Conservation (phyloP, 2,797 vertebrate species). For the Taenioides sp. region DNA sequence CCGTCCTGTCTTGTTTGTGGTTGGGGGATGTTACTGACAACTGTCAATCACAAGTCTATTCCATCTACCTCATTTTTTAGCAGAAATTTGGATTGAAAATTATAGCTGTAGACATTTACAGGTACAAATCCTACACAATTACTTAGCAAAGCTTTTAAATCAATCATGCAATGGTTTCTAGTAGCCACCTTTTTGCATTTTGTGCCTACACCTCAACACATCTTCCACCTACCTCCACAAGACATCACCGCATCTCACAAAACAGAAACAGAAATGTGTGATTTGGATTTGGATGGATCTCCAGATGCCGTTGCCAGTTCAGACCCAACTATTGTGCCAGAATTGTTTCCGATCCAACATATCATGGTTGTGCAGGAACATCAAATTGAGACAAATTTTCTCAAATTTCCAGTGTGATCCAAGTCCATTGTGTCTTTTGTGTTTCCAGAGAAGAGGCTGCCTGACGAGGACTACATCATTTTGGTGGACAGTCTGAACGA, state of each 20-base stretch:
- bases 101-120: neutral
- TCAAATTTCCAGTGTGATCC: slow-evolving; percentile 6
- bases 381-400: slow-evolving; percentile 4
- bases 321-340: neutral
- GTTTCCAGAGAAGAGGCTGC: slow-evolving; percentile 86
- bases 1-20: neutral
- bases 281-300: slow-evolving; percentile 4
- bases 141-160: neutral
- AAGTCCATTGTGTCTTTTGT: slow-evolving; percentile 11
- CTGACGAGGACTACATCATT: slow-evolving; percentile 94
- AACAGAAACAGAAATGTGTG: slow-evolving; percentile 4
- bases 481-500: slow-evolving; percentile 96
- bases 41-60: neutral
- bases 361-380: slow-evolving; percentile 3
- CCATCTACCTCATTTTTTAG: neutral
- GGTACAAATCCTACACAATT: neutral
- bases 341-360: neutral
- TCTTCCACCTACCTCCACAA: neutral
- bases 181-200: neutral
- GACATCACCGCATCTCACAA: slow-evolving; percentile 2
- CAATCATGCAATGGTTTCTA: neutral
- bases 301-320: neutral
- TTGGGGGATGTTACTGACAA: neutral
- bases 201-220: neutral
- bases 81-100: neutral